Evolutionary conservation across 1,140 invertebrate species (phyloP).

Genomic region (Mylabris phalerata): DNA sequence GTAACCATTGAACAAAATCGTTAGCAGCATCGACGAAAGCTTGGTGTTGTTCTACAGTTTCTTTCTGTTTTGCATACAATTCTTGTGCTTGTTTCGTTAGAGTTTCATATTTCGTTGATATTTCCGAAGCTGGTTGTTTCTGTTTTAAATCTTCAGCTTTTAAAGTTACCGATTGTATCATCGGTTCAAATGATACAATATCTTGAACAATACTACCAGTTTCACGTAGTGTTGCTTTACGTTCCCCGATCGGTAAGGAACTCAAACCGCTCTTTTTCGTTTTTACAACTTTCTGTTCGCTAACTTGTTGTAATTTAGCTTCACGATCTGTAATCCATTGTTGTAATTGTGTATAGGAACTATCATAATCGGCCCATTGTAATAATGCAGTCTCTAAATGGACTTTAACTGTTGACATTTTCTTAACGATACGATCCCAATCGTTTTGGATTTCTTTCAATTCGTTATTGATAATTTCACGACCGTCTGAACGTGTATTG

Average conservation of each 20-base stretch:
- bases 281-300: conserved; percentile 76
- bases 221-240: conserved; percentile 81
- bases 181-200: conserved; percentile 89
- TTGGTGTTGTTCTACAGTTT: conserved; percentile 84
- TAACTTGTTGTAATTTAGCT: conserved; percentile 88
- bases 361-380: conserved; percentile 94
- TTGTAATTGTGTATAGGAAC: conserved; percentile 81
- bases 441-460: conserved; percentile 87
- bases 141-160: conserved; percentile 86
- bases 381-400: conserved; percentile 84
- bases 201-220: conserved; percentile 91
- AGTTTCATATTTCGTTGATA: conserved; percentile 84
- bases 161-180: conserved; percentile 87
- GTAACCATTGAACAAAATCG: conserved; percentile 87
- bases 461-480: conserved; percentile 79
- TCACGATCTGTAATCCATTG: conserved; percentile 95
- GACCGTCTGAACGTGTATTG: conserved; percentile 81
- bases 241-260: conserved; percentile 71
- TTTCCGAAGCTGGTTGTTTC: conserved; percentile 78
- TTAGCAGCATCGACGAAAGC: conserved; percentile 84
- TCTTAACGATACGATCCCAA: conserved; percentile 87
- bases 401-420: conserved; percentile 88
- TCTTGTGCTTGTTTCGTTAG: conserved; percentile 83
- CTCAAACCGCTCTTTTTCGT: conserved; percentile 69
- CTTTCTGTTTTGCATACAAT: conserved; percentile 83